Conservation (phyloP, 2,113 vertebrate species). For the Helogale parvula region DNA sequence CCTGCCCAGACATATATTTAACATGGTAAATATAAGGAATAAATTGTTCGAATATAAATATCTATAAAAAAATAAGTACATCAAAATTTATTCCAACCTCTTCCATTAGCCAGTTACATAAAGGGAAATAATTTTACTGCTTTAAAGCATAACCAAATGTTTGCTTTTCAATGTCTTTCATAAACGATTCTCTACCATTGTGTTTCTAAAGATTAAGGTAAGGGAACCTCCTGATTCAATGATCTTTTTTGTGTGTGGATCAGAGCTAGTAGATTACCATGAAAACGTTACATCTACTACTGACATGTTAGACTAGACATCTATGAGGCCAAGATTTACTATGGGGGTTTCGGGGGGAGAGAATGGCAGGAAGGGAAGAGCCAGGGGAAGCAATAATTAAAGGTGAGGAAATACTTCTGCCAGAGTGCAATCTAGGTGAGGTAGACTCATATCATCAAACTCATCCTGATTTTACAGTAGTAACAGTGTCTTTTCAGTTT, state of each 20-base stretch:
- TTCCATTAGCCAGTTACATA: constrained; percentile 83
- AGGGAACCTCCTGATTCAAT: constrained; percentile 41
- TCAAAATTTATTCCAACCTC: constrained; percentile 81
- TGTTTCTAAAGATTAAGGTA: constrained; percentile 70
- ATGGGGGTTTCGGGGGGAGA: background rate
- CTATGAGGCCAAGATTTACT: background rate
- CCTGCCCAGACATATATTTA: constrained; percentile 86
- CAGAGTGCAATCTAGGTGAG: constrained; percentile 86
- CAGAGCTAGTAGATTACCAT: constrained; percentile 70
- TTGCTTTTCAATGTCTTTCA: constrained; percentile 79
- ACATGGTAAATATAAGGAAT: constrained; percentile 92
- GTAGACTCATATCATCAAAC: constrained; percentile 85
- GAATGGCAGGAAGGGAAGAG: constrained; percentile 43
- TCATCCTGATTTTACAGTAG: constrained; percentile 83
- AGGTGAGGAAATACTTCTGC: constrained; percentile 82
- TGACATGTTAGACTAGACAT: constrained; percentile 32
- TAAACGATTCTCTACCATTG: constrained; percentile 79
- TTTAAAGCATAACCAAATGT: constrained; percentile 81
- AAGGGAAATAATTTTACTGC: constrained; percentile 81
- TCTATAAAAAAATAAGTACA: constrained; percentile 86
- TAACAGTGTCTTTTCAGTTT: constrained; percentile 80
- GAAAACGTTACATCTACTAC: constrained; percentile 48
- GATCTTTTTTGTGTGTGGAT: constrained; percentile 53
- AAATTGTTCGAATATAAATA: constrained; percentile 89
- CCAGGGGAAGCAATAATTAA: constrained; percentile 78